phyloP scores from a whole-genome alignment of 2,797 vertebrate species.

The Micromesistius poutassou region DNA sequence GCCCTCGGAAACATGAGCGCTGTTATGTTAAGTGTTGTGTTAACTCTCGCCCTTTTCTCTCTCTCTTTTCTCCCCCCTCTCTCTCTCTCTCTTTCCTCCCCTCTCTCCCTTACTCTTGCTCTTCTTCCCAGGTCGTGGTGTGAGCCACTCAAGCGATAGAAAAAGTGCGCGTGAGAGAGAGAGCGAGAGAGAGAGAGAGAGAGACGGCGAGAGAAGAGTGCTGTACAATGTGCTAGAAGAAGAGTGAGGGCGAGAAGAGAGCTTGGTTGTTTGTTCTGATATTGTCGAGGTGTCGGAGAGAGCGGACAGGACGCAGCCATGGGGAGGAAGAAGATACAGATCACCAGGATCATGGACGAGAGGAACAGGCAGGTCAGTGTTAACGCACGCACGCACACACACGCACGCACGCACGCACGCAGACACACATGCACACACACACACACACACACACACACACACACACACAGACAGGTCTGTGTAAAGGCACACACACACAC shows the following conservation, averaged over 20 bases:
- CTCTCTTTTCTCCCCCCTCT: constrained; percentile 30
- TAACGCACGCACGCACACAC: background rate
- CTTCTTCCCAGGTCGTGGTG: constrained; percentile 58
- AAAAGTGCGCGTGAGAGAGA: constrained; percentile 1
- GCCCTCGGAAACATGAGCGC: constrained; percentile 53
- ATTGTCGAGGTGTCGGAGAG: constrained; percentile 83
- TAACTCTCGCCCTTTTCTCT: constrained; percentile 45
- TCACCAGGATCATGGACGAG: constrained; percentile 99
- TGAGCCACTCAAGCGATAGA: constrained; percentile 44
- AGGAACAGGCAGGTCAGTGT: constrained; percentile 95
- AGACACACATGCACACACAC: constrained; percentile 5
- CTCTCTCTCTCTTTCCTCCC: constrained; percentile 20
- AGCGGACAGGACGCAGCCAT: constrained; percentile 81
- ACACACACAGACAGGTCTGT: constrained; percentile 1
- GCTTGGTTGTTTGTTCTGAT: constrained; percentile 79
- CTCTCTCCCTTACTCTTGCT: constrained; percentile 4
- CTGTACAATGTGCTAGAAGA: constrained; percentile 91
- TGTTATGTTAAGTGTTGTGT: constrained; percentile 46
- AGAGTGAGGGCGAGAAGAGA: constrained; percentile 63
- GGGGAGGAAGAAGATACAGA: constrained; percentile 99
- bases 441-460: constrained; percentile 9
- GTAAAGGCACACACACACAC: constrained; percentile 6
- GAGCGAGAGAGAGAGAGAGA: constrained; percentile 42
- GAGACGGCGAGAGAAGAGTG: constrained; percentile 60
- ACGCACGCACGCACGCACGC: background rate